These are phyloP conservation scores for Eupithecia inturbata DNA, from an alignment of 2,888 invertebrate genomes.

Conservation along the genomic window DNA sequence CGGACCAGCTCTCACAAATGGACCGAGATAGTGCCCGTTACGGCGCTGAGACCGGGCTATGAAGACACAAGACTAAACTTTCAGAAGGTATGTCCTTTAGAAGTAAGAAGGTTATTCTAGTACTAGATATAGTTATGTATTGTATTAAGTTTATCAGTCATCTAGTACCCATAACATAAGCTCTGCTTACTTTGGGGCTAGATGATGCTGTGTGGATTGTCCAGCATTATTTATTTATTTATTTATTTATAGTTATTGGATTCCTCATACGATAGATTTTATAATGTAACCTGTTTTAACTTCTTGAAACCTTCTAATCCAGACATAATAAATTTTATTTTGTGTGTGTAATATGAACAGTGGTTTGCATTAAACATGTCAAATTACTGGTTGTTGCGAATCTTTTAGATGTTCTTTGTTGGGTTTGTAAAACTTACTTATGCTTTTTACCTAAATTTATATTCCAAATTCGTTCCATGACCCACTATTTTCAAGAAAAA, in stretches of 20 bases:
- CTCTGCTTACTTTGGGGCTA: too few species aligned
- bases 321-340: not conserved
- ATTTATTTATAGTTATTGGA: too few species aligned
- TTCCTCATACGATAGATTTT: not conserved
- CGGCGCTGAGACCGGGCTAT: conserved; percentile 81
- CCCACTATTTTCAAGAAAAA: too few species aligned
- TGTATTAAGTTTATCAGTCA: too few species aligned
- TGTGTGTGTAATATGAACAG: not conserved
- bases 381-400: not conserved
- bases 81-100: conserved; percentile 69
- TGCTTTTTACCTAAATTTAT: not conserved
- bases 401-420: not conserved
- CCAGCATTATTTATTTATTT: too few species aligned
- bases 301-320: not conserved
- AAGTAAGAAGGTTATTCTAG: not conserved
- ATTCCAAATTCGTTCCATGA: too few species aligned
- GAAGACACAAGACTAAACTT: conserved; percentile 84
- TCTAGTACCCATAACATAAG: too few species aligned
- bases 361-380: too few species aligned
- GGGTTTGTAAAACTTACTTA: not conserved
- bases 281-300: not conserved
- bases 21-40: conserved; percentile 83
- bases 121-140: not conserved
- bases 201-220: too few species aligned
- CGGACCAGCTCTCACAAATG: conserved; percentile 80